Evolutionary conservation across 2,888 invertebrate species (phyloP), one percentile per base, ranked within the genome.

Genomic region (Hemicrepidius hirtus): DNA sequence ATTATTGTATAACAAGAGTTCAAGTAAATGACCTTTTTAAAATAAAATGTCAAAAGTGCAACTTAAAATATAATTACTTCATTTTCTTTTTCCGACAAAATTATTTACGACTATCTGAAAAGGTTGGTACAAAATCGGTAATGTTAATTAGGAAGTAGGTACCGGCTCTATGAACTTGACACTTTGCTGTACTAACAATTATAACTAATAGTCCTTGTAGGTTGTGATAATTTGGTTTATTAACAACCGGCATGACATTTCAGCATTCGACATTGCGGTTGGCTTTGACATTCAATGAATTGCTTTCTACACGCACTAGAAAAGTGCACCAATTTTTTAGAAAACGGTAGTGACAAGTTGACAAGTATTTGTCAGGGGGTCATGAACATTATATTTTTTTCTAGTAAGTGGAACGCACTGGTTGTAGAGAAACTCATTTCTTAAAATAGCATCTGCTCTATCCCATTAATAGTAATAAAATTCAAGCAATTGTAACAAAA

Each of bases 221-320:
- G 41, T 57, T 44, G 66, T 57, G 55, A 66, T 66, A 66, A 66
- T 66, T 66, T 55, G 57, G 66, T 44, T 66, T 41, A 66, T 46
- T 63, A 55, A 57, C 57, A 57, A 57, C 57, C 57, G 55, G 55
- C 55, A 13, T 66, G 66, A 66, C 66, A 66, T 66, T 66, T 64
- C 28, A 13, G 40, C 18, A 32, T 64, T 50, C 20, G 57, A 37
- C 57, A 57, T 57, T 57, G 37, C 18, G 37, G 57, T 57, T 57
- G 57, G 20, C 57, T 37, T 57, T 57, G 57, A 57, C 57, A 57
- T 57, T 57, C 57, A 57, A 18, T 40, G 18, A 18, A 37, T 37
- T 57, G 57, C 57, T 57, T 57, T 57, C 57, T 57, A 57, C 37
- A 57, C 57, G 35, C 37, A 57, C 57, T 57, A 18, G 40, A 57